Evolutionary conservation across 2,113 vertebrate genomes (phyloP), one percentile per base, ranked within the genome.

Genomic region (Microcebus griseorufus): DNA sequence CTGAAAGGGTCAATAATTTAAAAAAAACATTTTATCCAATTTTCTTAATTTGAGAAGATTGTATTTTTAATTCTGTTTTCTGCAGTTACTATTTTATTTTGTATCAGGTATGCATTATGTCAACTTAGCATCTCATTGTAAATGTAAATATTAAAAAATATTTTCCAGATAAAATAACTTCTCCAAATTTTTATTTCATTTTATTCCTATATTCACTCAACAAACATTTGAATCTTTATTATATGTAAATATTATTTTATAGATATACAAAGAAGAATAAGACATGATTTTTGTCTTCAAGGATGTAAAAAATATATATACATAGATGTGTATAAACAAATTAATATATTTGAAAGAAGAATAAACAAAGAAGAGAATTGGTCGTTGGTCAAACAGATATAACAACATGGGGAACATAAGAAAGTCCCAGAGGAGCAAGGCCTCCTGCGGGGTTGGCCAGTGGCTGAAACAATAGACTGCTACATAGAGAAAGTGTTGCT

Each of bases 141-240:
- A 82, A 82, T 92, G 45, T 55, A 76, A 12, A 29, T 90, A 27
- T 89, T 95, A 65, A 93, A 94, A 94, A 29, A 93, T 76, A 34
- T 78, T 51, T 51, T 51, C 29, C 29, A 20, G 32, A 48, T 78
- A 20, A 96, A 90, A 95, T 89, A 87, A 80, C 14, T 5, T 83
- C 27, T 64, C 29, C 32, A 10, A 67, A 10, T 75, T 85, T n/a
- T 81, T 78, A 23, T 97, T 92, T 96, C 9, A 73, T 96, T 89
- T 91, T 94, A 80, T 94, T 93, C 48, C 73, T 72, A 65, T 55
- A 65, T 86, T 93, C 51, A 70, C 32, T 80, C 25, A 88, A 17
- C 29, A 88, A 65, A 85, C 29, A 82, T 76, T 88, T 84, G 27
- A 88, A 10, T 92, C n/a, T 72, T 75, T 65, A 72, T 93, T 83